Evolutionary conservation across 2,113 vertebrate species (phyloP).

Genomic region (Marmota flaviventris): DNA sequence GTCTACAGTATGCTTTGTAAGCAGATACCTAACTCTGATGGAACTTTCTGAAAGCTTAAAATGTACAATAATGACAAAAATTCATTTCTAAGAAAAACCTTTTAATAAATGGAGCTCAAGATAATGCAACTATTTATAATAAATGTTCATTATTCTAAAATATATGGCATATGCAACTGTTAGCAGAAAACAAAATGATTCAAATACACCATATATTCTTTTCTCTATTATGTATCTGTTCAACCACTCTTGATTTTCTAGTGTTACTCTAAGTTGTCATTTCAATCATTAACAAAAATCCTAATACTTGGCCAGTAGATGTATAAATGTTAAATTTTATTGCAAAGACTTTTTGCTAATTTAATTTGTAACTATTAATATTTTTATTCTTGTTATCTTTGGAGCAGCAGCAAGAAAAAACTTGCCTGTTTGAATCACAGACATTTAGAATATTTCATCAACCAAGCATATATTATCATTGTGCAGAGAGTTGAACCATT

Average conservation of each 20-base stretch:
- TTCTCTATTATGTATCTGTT: not conserved
- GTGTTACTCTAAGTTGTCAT: not conserved
- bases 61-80: conserved; percentile 55
- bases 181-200: conserved; percentile 18
- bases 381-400: conserved; percentile 16
- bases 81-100: conserved; percentile 47
- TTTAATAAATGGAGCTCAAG: conserved; percentile 63
- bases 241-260: not conserved
- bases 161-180: not conserved
- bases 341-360: not conserved
- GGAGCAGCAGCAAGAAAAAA: not conserved
- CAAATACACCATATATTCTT: not conserved
- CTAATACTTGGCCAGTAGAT: not conserved
- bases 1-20: not conserved
- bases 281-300: conserved; percentile 48
- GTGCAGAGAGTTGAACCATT: not conserved
- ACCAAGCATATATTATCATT: not conserved
- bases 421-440: not conserved
- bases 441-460: conserved; percentile 29
- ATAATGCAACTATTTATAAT: conserved; percentile 68
- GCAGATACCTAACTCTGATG: conserved; percentile 52
- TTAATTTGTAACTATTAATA: conserved; percentile 36
- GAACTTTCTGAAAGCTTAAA: conserved; percentile 48
- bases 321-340: not conserved
- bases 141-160: conserved; percentile 62